Evolutionary conservation across 2,113 vertebrate genomes (phyloP).

Genomic region (Podarcis cretensis): DNA sequence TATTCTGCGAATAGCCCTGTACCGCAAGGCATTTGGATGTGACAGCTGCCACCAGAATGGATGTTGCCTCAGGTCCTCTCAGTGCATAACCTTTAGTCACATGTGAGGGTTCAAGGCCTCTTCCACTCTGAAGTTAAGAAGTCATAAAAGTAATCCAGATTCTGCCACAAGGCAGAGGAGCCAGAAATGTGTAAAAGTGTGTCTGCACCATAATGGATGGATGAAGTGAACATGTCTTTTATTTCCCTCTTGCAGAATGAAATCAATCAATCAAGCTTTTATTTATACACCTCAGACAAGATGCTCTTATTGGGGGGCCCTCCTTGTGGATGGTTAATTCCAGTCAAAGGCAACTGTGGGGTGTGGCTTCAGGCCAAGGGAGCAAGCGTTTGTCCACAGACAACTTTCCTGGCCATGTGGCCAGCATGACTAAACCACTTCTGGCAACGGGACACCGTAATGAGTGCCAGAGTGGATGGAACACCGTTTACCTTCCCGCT

Average conservation of each 20-base stretch:
- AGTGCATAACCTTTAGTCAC: background rate
- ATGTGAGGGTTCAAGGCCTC: background rate
- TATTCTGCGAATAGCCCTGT: background rate
- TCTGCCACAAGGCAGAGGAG: background rate
- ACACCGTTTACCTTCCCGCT: no score
- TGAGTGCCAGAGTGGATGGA: no score
- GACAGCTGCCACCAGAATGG: conserved; percentile 4
- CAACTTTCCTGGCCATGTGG: no score
- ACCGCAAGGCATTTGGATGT: background rate
- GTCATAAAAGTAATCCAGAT: background rate
- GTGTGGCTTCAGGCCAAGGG: no score
- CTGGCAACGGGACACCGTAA: no score
- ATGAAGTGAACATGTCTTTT: background rate
- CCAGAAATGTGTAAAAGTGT: background rate
- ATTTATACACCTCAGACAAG: background rate
- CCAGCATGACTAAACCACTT: no score
- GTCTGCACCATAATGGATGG: background rate
- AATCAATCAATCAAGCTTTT: background rate
- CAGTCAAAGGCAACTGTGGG: no score
- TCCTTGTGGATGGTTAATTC: no score
- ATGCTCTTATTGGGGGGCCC: background rate
- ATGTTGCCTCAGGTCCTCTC: conserved; percentile 2
- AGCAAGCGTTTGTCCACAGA: no score
- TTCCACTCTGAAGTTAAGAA: background rate
- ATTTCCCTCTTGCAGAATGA: background rate